Conservation (phyloP, 2,888 invertebrate species). For the Thymelicus lineola region DNA sequence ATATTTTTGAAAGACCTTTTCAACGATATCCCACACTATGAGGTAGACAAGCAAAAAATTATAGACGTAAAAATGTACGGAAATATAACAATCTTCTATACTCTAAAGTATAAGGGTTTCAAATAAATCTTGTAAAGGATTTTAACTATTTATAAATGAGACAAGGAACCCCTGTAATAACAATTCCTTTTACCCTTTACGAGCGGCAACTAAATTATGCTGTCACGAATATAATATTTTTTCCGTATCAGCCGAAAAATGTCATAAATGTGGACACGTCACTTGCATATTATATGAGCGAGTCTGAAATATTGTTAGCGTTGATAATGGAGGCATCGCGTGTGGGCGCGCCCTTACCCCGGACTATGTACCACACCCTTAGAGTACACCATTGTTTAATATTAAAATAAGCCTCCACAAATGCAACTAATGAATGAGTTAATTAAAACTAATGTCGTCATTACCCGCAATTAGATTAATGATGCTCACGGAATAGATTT, state of each 20-base stretch:
- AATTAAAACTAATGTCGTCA: constrained; percentile 48
- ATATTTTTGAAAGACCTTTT: too few species aligned
- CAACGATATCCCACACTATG: too few species aligned
- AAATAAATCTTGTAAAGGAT: too few species aligned
- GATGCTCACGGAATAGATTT: constrained; percentile 3
- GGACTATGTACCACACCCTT: constrained; percentile 59
- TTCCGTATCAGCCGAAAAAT: constrained; percentile 64
- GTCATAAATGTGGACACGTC: constrained; percentile 73
- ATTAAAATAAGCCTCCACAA: constrained; percentile 41
- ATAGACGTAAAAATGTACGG: too few species aligned
- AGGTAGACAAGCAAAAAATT: too few species aligned
- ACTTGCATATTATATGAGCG: constrained; percentile 73
- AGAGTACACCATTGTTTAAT: constrained; percentile 41
- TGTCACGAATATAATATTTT: constrained; percentile 50
- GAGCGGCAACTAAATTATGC: constrained; percentile 59
- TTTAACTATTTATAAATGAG: not conserved
- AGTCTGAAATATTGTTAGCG: constrained; percentile 69
- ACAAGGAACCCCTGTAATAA: not conserved
- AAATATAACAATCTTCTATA: too few species aligned
- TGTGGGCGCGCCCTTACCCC: constrained; percentile 69
- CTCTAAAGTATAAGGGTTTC: too few species aligned
- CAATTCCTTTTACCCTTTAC: constrained; percentile 51
- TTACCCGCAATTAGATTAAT: constrained; percentile 38
- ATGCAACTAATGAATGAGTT: constrained; percentile 42
- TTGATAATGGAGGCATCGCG: constrained; percentile 75